Evolutionary conservation across 1,140 invertebrate genomes (phyloP).

Genomic region (Platorchestia sp.): DNA sequence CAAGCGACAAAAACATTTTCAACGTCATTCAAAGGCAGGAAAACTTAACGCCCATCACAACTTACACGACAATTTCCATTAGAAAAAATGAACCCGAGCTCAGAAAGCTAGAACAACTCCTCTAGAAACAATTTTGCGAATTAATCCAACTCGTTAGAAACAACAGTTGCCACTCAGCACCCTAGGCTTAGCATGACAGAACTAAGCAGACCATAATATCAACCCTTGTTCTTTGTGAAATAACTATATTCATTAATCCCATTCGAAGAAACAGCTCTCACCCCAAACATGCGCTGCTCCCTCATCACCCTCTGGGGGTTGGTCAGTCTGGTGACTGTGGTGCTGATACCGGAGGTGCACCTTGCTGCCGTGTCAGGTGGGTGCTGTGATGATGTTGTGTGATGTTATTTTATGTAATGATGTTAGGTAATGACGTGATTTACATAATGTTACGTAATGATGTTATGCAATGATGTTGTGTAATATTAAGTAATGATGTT

Average conservation of each 20-base stretch:
- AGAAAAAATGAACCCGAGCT: too few relatives aligned
- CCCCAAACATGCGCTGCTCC: not conserved
- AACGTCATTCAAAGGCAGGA: too few relatives aligned
- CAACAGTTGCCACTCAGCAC: too few relatives aligned
- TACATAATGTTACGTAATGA: not conserved
- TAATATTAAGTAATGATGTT: not conserved
- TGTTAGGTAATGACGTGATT: not conserved
- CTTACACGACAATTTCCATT: too few relatives aligned
- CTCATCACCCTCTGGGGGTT: not conserved
- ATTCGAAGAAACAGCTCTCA: not conserved
- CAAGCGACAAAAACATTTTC: too few relatives aligned
- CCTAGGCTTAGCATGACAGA: too few relatives aligned
- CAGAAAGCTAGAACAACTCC: too few relatives aligned
- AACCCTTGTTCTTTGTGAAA: too few relatives aligned
- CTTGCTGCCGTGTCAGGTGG: not conserved
- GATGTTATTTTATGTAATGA: not conserved
- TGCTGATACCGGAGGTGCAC: not conserved
- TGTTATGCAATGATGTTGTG: not conserved
- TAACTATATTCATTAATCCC: not conserved
- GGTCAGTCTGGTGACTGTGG: not conserved
- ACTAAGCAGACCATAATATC: too few relatives aligned
- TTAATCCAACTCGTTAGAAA: too few relatives aligned
- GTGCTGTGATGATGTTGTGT: not conserved
- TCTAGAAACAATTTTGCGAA: too few relatives aligned
- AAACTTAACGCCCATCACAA: too few relatives aligned